Evolutionary conservation across 2,888 invertebrate genomes (phyloP).

Genomic region (Blastobasis adustella): DNA sequence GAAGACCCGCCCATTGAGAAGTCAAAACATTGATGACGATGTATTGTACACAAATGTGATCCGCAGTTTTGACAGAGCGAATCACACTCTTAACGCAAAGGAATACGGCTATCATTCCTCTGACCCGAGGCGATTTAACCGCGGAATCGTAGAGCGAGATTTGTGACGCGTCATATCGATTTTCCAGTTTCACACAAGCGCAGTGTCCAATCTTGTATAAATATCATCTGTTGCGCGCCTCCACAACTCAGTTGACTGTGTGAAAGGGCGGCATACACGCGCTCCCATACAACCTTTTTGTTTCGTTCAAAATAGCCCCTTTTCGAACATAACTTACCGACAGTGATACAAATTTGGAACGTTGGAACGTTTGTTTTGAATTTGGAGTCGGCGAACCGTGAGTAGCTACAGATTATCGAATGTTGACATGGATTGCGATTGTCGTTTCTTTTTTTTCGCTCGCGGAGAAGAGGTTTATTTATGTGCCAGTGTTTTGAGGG

Average conservation of each 20-base stretch:
- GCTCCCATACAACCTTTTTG: conserved; percentile 34
- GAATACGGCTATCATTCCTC: too few species aligned
- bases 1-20: too few species aligned
- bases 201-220: conserved; percentile 40
- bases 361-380: conserved; percentile 2
- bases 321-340: too few species aligned
- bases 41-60: too few species aligned
- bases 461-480: too few species aligned
- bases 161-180: conserved; percentile 44
- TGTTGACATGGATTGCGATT: conserved; percentile 20
- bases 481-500: too few species aligned
- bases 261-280: conserved; percentile 33
- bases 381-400: not conserved
- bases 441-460: conserved; percentile 6
- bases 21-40: too few species aligned
- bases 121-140: too few species aligned
- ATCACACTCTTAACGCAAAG: too few species aligned
- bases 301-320: conserved; percentile 28
- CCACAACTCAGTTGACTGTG: conserved; percentile 57
- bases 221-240: conserved; percentile 59
- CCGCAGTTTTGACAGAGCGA: too few species aligned
- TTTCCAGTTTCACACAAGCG: conserved; percentile 51
- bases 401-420: conserved; percentile 1
- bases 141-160: not conserved
- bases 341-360: too few species aligned